phyloP scores from a whole-genome alignment of 2,113 vertebrate genomes.

The Pelvicachromis taeniatus region DNA sequence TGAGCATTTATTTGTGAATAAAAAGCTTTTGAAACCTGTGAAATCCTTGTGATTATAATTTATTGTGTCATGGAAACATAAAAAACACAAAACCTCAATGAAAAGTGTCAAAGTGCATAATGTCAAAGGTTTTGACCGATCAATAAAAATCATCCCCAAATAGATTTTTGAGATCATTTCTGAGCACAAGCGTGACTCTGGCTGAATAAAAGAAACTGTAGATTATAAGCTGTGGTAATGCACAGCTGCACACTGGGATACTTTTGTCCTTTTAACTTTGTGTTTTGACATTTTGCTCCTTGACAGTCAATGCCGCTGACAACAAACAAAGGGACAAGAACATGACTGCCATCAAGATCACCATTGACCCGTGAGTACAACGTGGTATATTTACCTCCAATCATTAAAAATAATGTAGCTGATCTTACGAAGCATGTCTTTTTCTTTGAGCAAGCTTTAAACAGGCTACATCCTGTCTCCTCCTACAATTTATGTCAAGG shows the following conservation, averaged over 20 bases:
- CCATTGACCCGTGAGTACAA: slow-evolving; percentile 93
- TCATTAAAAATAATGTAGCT: background rate
- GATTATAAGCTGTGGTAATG: background rate
- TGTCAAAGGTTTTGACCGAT: background rate
- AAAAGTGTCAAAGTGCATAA: background rate
- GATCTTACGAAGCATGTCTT: background rate
- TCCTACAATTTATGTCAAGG: background rate
- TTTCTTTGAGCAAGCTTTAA: background rate
- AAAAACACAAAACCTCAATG: background rate
- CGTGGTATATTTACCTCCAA: too few species aligned
- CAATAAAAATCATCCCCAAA: background rate
- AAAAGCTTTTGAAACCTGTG: too few species aligned
- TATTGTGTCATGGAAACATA: background rate
- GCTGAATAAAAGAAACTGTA: background rate
- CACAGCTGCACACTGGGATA: background rate
- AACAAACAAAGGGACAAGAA: slow-evolving; percentile 99
- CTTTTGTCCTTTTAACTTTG: background rate
- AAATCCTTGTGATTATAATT: too few species aligned
- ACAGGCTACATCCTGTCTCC: background rate
- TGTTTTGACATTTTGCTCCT: background rate
- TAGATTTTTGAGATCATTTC: background rate
- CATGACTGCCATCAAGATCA: slow-evolving; percentile 96
- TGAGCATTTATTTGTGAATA: background rate
- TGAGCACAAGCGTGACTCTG: background rate
- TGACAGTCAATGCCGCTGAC: slow-evolving; percentile 93